phyloP scores from a whole-genome alignment of 2,113 vertebrate genomes.

The Struthio camelus region DNA sequence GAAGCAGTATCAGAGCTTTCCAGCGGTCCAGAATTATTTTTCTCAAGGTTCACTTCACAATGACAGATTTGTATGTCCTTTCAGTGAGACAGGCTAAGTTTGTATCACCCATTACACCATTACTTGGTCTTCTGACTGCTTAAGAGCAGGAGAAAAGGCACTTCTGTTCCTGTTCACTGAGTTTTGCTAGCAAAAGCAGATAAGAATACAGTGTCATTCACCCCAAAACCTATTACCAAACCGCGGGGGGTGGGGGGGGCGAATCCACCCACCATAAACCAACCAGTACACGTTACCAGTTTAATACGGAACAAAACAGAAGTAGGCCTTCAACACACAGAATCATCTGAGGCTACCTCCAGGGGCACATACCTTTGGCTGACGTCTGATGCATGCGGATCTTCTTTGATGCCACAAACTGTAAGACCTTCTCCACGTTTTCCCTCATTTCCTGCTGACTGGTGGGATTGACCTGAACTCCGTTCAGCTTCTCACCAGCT shows the following conservation, averaged over 20 bases:
- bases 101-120: neutral
- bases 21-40: neutral
- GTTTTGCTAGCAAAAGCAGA: neutral
- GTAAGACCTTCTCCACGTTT: conserved; percentile 93
- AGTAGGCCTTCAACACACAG: neutral
- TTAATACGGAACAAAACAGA: neutral
- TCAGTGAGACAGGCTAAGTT: neutral
- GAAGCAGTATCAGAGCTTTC: neutral
- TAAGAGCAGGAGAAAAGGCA: neutral
- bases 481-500: conserved; percentile 91
- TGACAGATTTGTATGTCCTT: neutral
- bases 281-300: neutral
- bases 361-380: conserved; percentile 83
- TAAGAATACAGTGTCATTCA: neutral
- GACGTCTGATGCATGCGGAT: conserved; percentile 97
- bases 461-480: conserved; percentile 78
- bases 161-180: neutral
- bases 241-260: neutral
- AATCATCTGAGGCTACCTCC: neutral
- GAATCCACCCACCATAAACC: accelerated
- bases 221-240: neutral
- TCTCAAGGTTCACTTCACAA: neutral
- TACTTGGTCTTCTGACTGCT: neutral
- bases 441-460: conserved; percentile 90
- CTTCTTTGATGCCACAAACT: conserved; percentile 91